Conservation (phyloP, 2,888 invertebrate genomes). For the Sphaeridia pumilis region DNA sequence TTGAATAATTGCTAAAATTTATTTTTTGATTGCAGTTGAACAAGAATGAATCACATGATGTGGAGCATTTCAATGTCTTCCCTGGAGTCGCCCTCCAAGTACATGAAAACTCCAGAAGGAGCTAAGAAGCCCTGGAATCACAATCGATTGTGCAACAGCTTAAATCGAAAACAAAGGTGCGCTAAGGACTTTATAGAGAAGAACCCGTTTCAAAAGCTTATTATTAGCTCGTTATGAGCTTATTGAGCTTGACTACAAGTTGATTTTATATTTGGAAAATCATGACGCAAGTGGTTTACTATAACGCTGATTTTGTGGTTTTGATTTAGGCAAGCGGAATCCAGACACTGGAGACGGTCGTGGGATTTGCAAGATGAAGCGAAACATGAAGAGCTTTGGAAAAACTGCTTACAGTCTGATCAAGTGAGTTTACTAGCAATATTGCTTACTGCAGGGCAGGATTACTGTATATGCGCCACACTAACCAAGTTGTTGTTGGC, state of each 20-base stretch:
- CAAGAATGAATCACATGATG: conserved; percentile 35
- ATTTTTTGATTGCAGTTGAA: conserved; percentile 11
- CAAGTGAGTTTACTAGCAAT: conserved; percentile 18
- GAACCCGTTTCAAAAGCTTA: too few species aligned
- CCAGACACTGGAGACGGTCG: conserved; percentile 33
- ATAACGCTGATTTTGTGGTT: conserved; percentile 10
- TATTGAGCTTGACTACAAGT: not conserved
- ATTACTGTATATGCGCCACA: too few species aligned
- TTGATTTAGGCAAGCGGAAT: conserved; percentile 29
- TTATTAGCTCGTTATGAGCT: too few species aligned
- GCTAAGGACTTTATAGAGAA: too few species aligned
- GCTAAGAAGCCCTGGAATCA: conserved; percentile 23
- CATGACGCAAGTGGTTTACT: too few species aligned
- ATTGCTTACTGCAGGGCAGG: not conserved
- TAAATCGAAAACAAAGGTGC: conserved; percentile 28
- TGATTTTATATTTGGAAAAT: too few species aligned
- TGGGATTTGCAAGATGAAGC: conserved; percentile 31
- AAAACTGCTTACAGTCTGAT: conserved; percentile 27
- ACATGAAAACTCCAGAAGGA: conserved; percentile 28
- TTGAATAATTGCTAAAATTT: not conserved
- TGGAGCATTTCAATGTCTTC: conserved; percentile 33
- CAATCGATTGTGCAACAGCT: conserved; percentile 23
- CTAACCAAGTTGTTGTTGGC: not conserved
- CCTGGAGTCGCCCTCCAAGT: conserved; percentile 27
- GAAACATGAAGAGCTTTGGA: conserved; percentile 30